Conservation (phyloP, 1,140 invertebrate genomes). For the Tetramorium simillimum region DNA sequence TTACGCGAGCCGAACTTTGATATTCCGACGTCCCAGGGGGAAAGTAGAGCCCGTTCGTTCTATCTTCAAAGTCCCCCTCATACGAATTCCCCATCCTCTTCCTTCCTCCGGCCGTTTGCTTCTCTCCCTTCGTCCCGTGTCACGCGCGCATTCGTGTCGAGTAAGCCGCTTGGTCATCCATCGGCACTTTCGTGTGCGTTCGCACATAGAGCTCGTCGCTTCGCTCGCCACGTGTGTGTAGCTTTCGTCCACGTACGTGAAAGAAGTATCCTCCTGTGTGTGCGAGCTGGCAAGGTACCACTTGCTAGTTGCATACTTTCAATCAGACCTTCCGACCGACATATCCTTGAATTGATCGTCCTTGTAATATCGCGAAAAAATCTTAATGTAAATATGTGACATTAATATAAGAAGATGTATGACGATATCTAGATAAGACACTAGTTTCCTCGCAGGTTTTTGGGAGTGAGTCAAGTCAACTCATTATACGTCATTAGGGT, state of each 20-base stretch:
- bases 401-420: not conserved
- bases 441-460: not conserved
- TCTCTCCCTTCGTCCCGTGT: constrained; percentile 25
- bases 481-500: constrained; percentile 7
- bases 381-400: not conserved
- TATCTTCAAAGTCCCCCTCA: constrained; percentile 67
- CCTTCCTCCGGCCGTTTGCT: constrained; percentile 20
- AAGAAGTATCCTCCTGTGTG: constrained; percentile 4
- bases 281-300: not conserved
- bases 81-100: constrained; percentile 50
- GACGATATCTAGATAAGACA: not conserved
- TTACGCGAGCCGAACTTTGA: constrained; percentile 58
- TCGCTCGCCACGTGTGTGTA: constrained; percentile 7
- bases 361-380: too few species aligned
- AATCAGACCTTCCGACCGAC: not conserved
- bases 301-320: not conserved
- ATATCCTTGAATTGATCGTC: not conserved
- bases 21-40: constrained; percentile 55
- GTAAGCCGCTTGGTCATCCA: constrained; percentile 67
- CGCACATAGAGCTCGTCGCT: constrained; percentile 17
- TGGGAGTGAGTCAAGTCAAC: not conserved
- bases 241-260: constrained; percentile 10
- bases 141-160: constrained; percentile 65
- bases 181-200: constrained; percentile 56
- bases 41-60: constrained; percentile 69